Evolutionary conservation across 2,888 invertebrate species (phyloP), one percentile per base, ranked within the genome.

Genomic region (Phengaris arion): DNA sequence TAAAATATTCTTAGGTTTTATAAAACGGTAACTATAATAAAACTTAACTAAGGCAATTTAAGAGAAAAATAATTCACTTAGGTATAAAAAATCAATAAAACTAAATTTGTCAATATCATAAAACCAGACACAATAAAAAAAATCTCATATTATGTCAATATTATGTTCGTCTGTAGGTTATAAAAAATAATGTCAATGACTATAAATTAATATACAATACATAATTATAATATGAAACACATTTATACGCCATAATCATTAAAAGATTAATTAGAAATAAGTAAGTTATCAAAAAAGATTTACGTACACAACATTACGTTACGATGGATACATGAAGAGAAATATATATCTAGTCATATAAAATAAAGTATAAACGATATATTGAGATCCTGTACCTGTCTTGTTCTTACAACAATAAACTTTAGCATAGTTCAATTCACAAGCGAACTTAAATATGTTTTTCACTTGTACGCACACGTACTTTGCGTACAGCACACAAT

Each of bases 71-170:
- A 69, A 15, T 4, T 35, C 35, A 35, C 35, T 35, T 35, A 35
- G 35, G 35, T 35, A 35, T 35, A 48, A 15, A 8, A 69, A 15
- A n/a, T n/a, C 0, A 48, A 8, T 15, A 69, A 48, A 51, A 69
- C 35, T 48, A 69, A 69, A 48, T 69, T 69, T 69, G 69, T 69
- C 6, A 10, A 48, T 8, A 69, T 69, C 15, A 69, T 69, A 15
- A 48, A 69, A 48, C 13, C 13, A n/a, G 46, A 45, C n/a, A 13
- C 13, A 45, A 68, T 57, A 8, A 57, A 57, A 57, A 57, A 35
- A 35, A 35, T 3, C 35, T 35, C 4, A 35, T 4, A 35, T 35
- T 35, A 35, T 57, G 8, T 57, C 57, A 57, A 15, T 57, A 57
- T 57, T 57, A 8, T 57, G 57, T 55, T 7, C n/a, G 6, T 55